Conservation (phyloP, 2,888 invertebrate species). For the Tipula confusa region DNA sequence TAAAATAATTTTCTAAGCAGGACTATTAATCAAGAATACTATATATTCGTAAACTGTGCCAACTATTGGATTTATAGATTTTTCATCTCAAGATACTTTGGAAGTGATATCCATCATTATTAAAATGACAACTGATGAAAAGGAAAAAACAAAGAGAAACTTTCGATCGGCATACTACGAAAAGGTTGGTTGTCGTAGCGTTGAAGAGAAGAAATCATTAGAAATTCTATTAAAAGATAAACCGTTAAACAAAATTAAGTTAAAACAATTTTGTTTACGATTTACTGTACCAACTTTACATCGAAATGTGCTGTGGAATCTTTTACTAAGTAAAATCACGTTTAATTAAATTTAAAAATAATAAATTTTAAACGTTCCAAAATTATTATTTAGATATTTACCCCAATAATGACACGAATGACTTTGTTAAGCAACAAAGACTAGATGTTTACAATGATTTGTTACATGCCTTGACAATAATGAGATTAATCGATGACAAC, state of each 20-base stretch:
- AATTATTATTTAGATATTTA: not conserved
- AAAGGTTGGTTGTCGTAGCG: slow-evolving; percentile 83
- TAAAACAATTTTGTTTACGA: slow-evolving; percentile 79
- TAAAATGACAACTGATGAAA: slow-evolving; percentile 56
- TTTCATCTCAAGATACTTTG: too few relatives aligned
- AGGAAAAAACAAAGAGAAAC: slow-evolving; percentile 56
- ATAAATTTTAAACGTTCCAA: not conserved
- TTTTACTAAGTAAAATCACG: slow-evolving; percentile 63
- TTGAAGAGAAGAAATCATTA: slow-evolving; percentile 85
- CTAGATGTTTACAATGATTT: slow-evolving; percentile 72
- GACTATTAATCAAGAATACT: too few relatives aligned
- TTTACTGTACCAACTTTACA: slow-evolving; percentile 80
- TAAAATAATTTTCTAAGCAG: too few relatives aligned
- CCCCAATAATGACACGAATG: slow-evolving; percentile 57
- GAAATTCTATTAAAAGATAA: slow-evolving; percentile 85
- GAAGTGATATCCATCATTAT: too few relatives aligned
- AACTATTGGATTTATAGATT: too few relatives aligned
- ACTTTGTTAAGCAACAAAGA: slow-evolving; percentile 70
- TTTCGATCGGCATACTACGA: slow-evolving; percentile 79
- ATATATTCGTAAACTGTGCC: too few relatives aligned
- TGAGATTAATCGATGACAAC: slow-evolving; percentile 60
- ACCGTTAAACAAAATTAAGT: slow-evolving; percentile 69
- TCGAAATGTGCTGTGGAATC: slow-evolving; percentile 75
- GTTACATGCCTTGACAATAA: slow-evolving; percentile 62
- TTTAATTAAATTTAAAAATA: not conserved